These are phyloP conservation scores for Tanytarsus gracilentus DNA, from an alignment of 2,888 invertebrate genomes.

Conservation along the genomic window DNA sequence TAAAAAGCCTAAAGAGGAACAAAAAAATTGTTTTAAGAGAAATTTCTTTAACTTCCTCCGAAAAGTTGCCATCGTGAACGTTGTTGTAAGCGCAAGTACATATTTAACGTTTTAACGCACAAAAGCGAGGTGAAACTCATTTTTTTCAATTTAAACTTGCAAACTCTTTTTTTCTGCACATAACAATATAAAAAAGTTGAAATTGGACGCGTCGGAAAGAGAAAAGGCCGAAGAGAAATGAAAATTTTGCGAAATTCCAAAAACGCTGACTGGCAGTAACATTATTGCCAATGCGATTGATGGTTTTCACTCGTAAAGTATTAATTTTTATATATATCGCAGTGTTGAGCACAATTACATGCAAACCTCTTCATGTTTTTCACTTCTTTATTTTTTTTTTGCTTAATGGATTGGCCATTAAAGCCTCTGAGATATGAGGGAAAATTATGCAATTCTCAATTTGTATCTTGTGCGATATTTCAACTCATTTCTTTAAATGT, in stretches of 20 bases:
- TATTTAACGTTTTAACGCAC: slow-evolving; percentile 30
- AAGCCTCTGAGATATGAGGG: no score
- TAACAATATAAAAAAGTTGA: no score
- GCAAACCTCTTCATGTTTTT: no score
- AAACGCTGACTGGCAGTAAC: background rate
- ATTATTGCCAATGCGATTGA: background rate
- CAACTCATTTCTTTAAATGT: no score
- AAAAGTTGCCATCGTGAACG: background rate
- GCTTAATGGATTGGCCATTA: no score
- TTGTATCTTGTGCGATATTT: no score
- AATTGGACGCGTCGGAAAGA: background rate
- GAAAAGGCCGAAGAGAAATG: background rate
- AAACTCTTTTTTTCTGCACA: background rate
- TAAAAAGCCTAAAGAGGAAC: no score
- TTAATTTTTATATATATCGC: background rate
- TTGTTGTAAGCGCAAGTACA: no score
- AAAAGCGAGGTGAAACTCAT: slow-evolving; percentile 14
- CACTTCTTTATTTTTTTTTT: no score
- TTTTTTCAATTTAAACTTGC: background rate
- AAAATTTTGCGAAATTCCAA: background rate
- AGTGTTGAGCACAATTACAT: background rate
- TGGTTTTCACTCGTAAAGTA: background rate
- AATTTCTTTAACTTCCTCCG: slow-evolving; percentile 3
- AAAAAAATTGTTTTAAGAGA: background rate
- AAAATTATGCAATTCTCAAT: no score